phyloP scores from a whole-genome alignment of 2,888 invertebrate genomes.

The Vannuccia rotundouncinata region DNA sequence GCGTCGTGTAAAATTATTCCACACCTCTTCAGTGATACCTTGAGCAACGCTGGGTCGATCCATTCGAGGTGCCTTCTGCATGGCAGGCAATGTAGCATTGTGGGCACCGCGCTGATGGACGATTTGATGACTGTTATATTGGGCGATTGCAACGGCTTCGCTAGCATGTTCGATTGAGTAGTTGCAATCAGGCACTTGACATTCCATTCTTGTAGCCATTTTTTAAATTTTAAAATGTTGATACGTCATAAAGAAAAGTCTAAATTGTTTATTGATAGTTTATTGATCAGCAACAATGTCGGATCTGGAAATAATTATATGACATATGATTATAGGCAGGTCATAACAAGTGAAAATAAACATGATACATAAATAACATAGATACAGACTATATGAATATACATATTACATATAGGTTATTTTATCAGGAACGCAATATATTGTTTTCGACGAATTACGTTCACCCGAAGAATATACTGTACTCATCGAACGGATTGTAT shows the following conservation, averaged over 20 bases:
- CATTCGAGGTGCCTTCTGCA: too few relatives aligned
- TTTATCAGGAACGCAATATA: too few relatives aligned
- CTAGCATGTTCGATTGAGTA: background rate
- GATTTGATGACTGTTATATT: slow-evolving; percentile 22
- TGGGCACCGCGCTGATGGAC: background rate
- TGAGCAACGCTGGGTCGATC: too few relatives aligned
- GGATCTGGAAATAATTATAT: slow-evolving; percentile 14
- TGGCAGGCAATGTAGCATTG: background rate
- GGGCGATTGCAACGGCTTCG: slow-evolving; percentile 22
- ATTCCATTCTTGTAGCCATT: slow-evolving; percentile 10
- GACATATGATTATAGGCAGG: slow-evolving; percentile 4
- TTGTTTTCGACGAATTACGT: too few relatives aligned
- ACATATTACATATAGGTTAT: background rate
- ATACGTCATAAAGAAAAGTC: slow-evolving; percentile 20
- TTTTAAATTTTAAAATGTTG: background rate
- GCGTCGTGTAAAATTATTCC: too few relatives aligned
- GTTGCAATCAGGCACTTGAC: slow-evolving; percentile 2
- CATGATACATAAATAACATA: background rate
- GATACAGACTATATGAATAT: background rate
- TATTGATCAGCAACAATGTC: slow-evolving; percentile 23
- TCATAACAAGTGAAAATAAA: background rate
- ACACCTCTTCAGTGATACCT: too few relatives aligned
- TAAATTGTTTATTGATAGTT: background rate
- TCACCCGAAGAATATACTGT: too few relatives aligned
- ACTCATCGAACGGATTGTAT: too few relatives aligned